phyloP scores from a whole-genome alignment of 2,113 vertebrate genomes.

The Mastomys coucha region DNA sequence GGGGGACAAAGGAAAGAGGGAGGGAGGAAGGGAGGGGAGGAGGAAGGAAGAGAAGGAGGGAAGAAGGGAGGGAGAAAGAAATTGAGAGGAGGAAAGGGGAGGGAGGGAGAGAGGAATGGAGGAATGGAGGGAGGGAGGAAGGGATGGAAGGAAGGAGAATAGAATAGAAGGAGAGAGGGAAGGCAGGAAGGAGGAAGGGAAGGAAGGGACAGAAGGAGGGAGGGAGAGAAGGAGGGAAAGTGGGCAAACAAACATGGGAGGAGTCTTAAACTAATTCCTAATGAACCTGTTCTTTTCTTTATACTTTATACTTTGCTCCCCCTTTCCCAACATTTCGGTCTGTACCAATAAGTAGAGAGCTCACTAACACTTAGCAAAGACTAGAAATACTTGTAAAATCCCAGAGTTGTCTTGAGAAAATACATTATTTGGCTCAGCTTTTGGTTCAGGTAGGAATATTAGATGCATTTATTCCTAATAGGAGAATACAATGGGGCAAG shows the following conservation, averaged over 20 bases:
- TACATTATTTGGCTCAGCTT: neutral
- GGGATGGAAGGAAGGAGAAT: neutral
- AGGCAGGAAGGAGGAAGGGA: too few species aligned
- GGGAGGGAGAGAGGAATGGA: neutral
- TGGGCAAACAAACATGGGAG: neutral
- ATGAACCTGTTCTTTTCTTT: neutral
- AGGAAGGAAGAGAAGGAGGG: neutral
- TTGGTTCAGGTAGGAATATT: neutral
- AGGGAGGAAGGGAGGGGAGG: too few species aligned
- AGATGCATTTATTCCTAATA: neutral
- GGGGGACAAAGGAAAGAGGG: accelerated
- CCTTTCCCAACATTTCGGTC: neutral
- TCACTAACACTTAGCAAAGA: neutral
- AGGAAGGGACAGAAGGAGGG: accelerated
- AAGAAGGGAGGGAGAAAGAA: accelerated
- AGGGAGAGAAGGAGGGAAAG: accelerated
- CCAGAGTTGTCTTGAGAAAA: conserved; percentile 3
- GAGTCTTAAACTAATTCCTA: conserved; percentile 26
- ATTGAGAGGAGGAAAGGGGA: neutral
- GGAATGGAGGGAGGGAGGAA: neutral
- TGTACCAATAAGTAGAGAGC: neutral
- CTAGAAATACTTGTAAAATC: conserved; percentile 28
- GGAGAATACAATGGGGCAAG: neutral
- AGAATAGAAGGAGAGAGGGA: too few species aligned
- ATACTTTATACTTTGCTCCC: neutral